These are phyloP conservation scores for Premnoplex brunnescens DNA, from an alignment of 2,797 vertebrate genomes.

Conservation along the genomic window DNA sequence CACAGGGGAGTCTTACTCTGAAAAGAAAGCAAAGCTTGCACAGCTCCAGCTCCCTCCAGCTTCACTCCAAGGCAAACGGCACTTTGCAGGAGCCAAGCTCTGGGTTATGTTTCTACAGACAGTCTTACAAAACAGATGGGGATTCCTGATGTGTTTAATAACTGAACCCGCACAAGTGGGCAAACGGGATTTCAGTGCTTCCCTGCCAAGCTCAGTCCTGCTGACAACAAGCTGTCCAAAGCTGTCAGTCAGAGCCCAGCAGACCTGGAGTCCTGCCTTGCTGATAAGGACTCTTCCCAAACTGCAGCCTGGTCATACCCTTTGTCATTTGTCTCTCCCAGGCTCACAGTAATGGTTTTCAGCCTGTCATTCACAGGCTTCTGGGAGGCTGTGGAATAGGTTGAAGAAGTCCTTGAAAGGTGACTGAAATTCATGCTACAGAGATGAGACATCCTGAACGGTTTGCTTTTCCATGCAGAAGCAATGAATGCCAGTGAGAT, in stretches of 20 bases:
- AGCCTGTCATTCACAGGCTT: not conserved
- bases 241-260: not conserved
- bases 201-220: constrained; percentile 10
- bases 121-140: not conserved
- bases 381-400: not conserved
- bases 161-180: not conserved
- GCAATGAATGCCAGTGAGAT: accelerated
- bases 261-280: not conserved
- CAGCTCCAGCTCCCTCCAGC: not conserved
- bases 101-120: not conserved
- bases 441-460: not conserved
- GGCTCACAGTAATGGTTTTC: not conserved
- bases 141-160: constrained; percentile 51
- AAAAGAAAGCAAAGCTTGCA: not conserved
- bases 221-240: constrained; percentile 18
- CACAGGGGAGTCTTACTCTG: not conserved
- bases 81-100: not conserved
- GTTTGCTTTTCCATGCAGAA: not conserved
- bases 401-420: not conserved
- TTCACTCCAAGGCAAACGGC: not conserved
- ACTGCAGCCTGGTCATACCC: not conserved
- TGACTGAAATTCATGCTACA: not conserved
- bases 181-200: not conserved
- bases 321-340: not conserved
- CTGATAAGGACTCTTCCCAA: not conserved